phyloP scores from a whole-genome alignment of 2,797 vertebrate species.

The Sciaenops ocellatus region DNA sequence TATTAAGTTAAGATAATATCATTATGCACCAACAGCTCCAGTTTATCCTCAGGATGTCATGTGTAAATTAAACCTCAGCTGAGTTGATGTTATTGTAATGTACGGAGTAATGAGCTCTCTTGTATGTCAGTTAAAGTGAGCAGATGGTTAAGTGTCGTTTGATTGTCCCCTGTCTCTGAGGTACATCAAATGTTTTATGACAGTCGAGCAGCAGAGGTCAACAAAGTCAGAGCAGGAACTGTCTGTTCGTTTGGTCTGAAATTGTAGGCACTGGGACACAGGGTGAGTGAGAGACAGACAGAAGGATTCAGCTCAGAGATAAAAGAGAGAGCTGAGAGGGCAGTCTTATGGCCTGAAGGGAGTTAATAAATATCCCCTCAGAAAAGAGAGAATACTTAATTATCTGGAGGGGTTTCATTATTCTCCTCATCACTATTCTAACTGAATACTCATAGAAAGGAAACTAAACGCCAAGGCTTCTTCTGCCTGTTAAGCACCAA shows the following conservation, averaged over 20 bases:
- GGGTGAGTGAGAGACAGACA: constrained; percentile 4
- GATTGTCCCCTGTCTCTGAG: not conserved
- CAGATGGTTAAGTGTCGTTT: constrained; percentile 34
- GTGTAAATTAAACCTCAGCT: constrained; percentile 30
- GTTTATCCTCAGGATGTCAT: constrained; percentile 34
- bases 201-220: constrained; percentile 19
- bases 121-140: constrained; percentile 8
- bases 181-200: constrained; percentile 5
- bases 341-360: not conserved
- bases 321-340: constrained; percentile 17
- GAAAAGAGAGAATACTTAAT: constrained; percentile 7
- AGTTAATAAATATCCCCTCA: constrained; percentile 15
- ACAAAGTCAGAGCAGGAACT: constrained; percentile 13
- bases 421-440: constrained; percentile 1
- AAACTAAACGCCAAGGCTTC: not conserved
- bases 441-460: not conserved
- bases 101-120: constrained; percentile 53
- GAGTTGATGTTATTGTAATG: constrained; percentile 13
- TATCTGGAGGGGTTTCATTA: not conserved
- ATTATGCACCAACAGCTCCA: constrained; percentile 35
- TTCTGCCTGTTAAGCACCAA: not conserved
- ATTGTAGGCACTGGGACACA: constrained; percentile 3
- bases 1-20: constrained; percentile 37
- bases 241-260: constrained; percentile 25
- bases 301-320: constrained; percentile 12